Conservation (phyloP, 2,888 invertebrate genomes). For the Diaprepes abbreviatus region DNA sequence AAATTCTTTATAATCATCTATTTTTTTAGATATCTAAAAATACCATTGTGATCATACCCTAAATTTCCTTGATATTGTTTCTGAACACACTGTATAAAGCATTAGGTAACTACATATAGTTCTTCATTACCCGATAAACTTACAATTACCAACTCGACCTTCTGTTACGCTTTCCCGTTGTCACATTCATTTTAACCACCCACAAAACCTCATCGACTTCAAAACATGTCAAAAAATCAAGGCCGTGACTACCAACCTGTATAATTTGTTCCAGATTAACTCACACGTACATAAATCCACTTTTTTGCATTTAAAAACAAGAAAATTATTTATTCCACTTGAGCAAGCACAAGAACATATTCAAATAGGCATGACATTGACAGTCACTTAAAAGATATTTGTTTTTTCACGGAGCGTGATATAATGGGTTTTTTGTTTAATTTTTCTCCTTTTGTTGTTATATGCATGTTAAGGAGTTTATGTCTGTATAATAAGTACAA, state of each 20-base stretch:
- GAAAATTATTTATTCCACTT: neutral
- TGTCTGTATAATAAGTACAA: too few relatives aligned
- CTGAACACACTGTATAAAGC: too few relatives aligned
- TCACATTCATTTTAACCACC: neutral
- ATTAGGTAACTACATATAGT: neutral
- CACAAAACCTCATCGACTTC: slow-evolving; percentile 9
- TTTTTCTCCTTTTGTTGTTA: too few relatives aligned
- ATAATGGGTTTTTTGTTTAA: too few relatives aligned
- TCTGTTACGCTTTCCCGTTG: neutral
- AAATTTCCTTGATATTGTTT: too few relatives aligned
- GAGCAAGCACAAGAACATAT: neutral
- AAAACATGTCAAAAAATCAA: slow-evolving; percentile 14
- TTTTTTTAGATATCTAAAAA: too few relatives aligned
- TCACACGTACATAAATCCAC: neutral
- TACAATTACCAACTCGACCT: neutral
- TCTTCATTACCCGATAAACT: neutral
- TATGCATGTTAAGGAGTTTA: too few relatives aligned
- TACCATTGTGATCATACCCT: too few relatives aligned
- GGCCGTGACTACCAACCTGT: slow-evolving; percentile 18
- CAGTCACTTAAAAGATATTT: neutral
- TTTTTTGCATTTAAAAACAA: slow-evolving; percentile 2
- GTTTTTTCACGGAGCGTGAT: neutral
- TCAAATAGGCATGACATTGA: slow-evolving; percentile 1
- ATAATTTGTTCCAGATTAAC: slow-evolving; percentile 17
- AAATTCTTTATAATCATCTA: too few relatives aligned